A percentile compares a stretch with the other conserved stretches of the same genome.
Evolutionary conservation across 30 jellyfish, hydroid and myxozoan species (phyloP).

Genomic region (Rhopilema esculentum): DNA sequence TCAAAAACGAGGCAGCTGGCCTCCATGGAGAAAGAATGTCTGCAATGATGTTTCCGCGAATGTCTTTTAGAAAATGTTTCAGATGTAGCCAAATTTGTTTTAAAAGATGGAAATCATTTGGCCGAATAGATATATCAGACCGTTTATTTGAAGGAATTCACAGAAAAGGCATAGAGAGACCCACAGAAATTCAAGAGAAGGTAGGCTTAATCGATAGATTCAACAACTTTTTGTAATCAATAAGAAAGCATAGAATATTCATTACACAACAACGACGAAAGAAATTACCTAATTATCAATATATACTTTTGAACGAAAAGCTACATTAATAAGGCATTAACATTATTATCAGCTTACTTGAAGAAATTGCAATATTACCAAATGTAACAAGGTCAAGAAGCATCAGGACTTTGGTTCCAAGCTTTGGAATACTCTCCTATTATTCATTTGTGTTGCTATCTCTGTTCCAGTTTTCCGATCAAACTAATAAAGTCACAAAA

Average conservation of each 20-base stretch:
- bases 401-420: too few relatives aligned
- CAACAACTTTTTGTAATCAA: not conserved
- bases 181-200: slow-evolving; percentile 88
- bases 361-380: too few relatives aligned
- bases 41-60: not conserved
- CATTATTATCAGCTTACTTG: too few relatives aligned
- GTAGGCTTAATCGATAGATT: not conserved
- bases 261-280: not conserved
- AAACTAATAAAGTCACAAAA: too few relatives aligned
- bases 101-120: slow-evolving; percentile 20
- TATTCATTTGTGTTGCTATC: too few relatives aligned
- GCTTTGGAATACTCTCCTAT: too few relatives aligned
- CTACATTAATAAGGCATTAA: too few relatives aligned
- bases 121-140: slow-evolving; percentile 40
- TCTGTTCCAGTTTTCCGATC: too few relatives aligned
- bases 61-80: not conserved
- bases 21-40: not conserved
- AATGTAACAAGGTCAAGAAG: too few relatives aligned
- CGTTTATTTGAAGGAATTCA: slow-evolving; percentile 19
- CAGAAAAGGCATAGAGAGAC: slow-evolving; percentile 37
- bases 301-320: too few relatives aligned
- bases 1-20: not conserved
- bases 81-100: not conserved
- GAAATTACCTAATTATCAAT: too few relatives aligned
- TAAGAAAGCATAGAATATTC: too few relatives aligned